These are phyloP conservation scores for Syngnathus scovelli DNA, from an alignment of 2,113 vertebrate genomes.

Conservation along the genomic window DNA sequence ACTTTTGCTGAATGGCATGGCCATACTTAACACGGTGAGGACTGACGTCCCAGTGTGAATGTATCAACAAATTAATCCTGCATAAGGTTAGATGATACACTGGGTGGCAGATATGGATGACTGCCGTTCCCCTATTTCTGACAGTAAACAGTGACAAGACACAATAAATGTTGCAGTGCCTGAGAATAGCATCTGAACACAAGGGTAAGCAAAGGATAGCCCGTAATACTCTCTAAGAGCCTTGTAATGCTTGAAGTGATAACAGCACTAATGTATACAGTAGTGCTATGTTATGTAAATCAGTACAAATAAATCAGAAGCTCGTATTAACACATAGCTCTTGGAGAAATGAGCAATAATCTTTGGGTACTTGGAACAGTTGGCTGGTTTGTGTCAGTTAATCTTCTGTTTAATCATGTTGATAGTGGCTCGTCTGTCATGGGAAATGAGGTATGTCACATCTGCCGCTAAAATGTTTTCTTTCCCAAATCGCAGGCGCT, in stretches of 20 bases:
- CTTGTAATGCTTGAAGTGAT: slow-evolving; percentile 34
- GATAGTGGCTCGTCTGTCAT: slow-evolving; percentile 58
- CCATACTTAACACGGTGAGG: not conserved
- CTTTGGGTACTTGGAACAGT: slow-evolving; percentile 39
- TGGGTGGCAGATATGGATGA: not conserved
- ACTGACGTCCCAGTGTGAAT: not conserved
- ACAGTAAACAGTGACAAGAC: slow-evolving; percentile 20
- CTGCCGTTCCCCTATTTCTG: not conserved
- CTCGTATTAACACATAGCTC: slow-evolving; percentile 44
- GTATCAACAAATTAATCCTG: not conserved
- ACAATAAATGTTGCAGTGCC: slow-evolving; percentile 15
- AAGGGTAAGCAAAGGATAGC: slow-evolving; percentile 27
- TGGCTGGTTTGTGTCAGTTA: slow-evolving; percentile 49
- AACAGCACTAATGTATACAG: slow-evolving; percentile 38
- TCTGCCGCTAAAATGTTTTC: slow-evolving; percentile 50
- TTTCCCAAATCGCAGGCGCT: slow-evolving; percentile 32
- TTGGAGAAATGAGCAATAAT: slow-evolving; percentile 45
- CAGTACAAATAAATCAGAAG: slow-evolving; percentile 23
- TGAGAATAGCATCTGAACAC: slow-evolving; percentile 27
- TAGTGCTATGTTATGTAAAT: slow-evolving; percentile 41
- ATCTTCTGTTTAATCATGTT: slow-evolving; percentile 62
- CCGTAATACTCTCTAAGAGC: slow-evolving; percentile 34
- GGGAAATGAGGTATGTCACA: slow-evolving; percentile 59
- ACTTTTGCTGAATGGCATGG: not conserved
- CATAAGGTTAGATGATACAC: not conserved